Evolutionary conservation across 2,113 vertebrate genomes (phyloP).

Genomic region (Heloderma charlesbogerti): DNA sequence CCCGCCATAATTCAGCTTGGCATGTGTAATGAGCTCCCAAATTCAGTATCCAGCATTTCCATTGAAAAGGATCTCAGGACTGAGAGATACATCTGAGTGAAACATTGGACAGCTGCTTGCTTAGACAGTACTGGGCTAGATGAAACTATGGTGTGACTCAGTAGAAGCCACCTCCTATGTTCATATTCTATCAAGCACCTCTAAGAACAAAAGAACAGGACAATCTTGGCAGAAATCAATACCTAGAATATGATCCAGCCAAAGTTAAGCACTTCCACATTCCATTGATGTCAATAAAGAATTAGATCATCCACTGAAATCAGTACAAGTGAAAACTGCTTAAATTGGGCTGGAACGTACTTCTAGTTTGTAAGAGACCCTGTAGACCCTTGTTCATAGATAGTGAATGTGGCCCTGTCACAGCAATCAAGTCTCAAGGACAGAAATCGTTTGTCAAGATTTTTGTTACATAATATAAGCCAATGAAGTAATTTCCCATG

Average conservation of each 20-base stretch:
- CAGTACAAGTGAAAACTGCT: neutral
- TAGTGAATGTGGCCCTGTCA: slow-evolving; percentile 45
- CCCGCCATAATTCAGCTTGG: neutral
- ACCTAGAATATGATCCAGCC: neutral
- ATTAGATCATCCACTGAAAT: neutral
- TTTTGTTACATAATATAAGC: slow-evolving; percentile 52
- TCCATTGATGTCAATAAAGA: neutral
- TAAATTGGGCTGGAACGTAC: neutral
- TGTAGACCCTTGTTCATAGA: slow-evolving; percentile 8
- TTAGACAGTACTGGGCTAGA: neutral
- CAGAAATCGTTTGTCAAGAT: slow-evolving; percentile 19
- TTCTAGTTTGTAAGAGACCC: slow-evolving; percentile 39
- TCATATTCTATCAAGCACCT: neutral
- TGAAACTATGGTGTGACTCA: too few species aligned
- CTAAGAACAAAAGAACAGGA: neutral
- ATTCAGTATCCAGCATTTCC: neutral
- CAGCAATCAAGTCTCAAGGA: slow-evolving; percentile 30
- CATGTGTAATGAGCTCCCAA: neutral
- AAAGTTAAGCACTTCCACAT: neutral
- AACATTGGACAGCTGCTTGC: neutral
- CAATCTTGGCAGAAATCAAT: neutral
- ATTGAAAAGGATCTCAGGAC: neutral
- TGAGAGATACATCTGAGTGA: neutral
- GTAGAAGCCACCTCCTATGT: neutral
- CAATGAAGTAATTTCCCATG: slow-evolving; percentile 47